Base-by-base conservation (phyloP, 2,888 invertebrate genomes). In the Neoascia interrupta region DNA sequence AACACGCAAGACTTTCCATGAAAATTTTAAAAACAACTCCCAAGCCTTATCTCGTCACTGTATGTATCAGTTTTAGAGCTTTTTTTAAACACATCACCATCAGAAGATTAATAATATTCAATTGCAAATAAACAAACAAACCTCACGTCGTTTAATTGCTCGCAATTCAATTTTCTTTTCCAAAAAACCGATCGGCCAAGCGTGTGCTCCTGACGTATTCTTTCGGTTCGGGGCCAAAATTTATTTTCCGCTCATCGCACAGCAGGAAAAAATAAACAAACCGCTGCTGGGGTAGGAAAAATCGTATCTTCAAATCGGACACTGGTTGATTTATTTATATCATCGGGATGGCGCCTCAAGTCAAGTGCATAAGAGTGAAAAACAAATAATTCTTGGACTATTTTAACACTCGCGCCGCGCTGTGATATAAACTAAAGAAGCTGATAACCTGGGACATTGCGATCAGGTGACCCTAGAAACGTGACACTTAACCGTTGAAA, bases 141-240 rank as follows among this genome's bases (percentile, higher is more conserved):
- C 70, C 64, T 60, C 72, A 70, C 58, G 49, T 34, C 41, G 70
- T 66, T 76, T 64, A 76, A 76, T 72, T 60, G 64, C 37, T 54
- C 64, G 36, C 53, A 60, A 41, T 60, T 53, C 58, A 39, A n/a
- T 53, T 51, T 73, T 56, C 51, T 60, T 45, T 49, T 8, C 31
- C 15, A 51, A 43, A 73, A n/a, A 3, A 49, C 23, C 47, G 60
- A 34, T 70, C 47, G 51, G 58, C 21, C 66, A 49, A 73, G 61
- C 76, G 70, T 70, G 72, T 66, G 76, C 64, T 60, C 26, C 34
- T 49, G 58, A 69, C 69, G 69, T 69, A 51, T 58, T 34, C 43
- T 64, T 23, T 60, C 23, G 53, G 37, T 34, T 45, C 31, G 45
- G 26, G 56, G 79, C 73, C 79, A 79, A 79, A 73, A 56, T 61